These are phyloP conservation scores for Atherinosoma microstoma DNA, from an alignment of 2,797 vertebrate genomes.

Conservation along the genomic window DNA sequence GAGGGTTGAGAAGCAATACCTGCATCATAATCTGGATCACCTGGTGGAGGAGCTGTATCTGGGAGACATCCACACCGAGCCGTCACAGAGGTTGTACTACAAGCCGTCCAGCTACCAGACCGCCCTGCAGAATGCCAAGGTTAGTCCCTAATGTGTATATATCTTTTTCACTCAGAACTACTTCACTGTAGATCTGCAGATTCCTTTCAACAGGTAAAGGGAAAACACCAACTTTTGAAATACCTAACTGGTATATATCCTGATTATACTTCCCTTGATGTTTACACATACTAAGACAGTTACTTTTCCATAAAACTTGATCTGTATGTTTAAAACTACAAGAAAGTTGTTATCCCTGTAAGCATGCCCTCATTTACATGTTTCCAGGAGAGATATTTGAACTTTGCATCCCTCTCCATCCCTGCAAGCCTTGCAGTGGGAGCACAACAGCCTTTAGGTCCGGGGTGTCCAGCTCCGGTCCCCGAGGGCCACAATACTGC, in stretches of 20 bases:
- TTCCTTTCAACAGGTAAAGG: neutral
- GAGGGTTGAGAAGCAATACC: conserved; percentile 93
- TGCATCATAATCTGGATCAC: conserved; percentile 92
- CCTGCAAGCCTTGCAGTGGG: no score
- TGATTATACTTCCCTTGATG: neutral
- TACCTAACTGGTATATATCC: neutral
- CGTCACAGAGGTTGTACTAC: conserved; percentile 91
- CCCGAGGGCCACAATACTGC: no score
- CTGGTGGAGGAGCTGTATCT: conserved; percentile 96
- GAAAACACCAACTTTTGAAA: neutral
- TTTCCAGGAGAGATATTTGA: neutral
- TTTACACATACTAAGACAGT: neutral
- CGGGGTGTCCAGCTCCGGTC: no score
- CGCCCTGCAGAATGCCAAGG: conserved; percentile 93
- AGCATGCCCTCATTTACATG: neutral
- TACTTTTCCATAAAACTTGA: no score
- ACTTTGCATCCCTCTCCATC: no score
- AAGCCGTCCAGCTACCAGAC: conserved; percentile 95
- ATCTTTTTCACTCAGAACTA: accelerated
- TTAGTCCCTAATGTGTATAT: conserved; percentile 55
- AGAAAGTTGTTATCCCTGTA: neutral
- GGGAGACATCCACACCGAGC: conserved; percentile 93
- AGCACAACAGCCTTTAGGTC: no score
- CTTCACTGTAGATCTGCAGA: neutral
- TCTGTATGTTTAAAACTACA: neutral